Evolutionary conservation across 1,140 invertebrate species (phyloP).

Genomic region (Dufourea novaeangliae): DNA sequence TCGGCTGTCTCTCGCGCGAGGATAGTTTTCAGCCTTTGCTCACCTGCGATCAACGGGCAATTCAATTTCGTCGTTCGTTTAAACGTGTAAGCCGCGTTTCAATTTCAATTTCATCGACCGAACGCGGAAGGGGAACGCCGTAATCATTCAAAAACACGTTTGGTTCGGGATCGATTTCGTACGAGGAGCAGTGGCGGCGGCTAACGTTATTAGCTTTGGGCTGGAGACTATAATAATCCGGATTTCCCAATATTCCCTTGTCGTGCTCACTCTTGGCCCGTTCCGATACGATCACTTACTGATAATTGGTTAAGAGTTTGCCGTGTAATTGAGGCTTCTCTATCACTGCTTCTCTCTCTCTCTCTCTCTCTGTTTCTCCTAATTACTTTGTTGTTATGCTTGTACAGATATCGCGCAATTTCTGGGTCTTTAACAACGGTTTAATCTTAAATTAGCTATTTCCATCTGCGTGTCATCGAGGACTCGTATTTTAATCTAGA

Average conservation of each 20-base stretch:
- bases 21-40: too few relatives aligned
- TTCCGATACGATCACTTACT: neutral
- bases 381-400: conserved; percentile 45
- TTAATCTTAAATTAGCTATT: too few relatives aligned
- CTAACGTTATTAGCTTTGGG: conserved; percentile 51
- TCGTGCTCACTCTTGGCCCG: conserved; percentile 37
- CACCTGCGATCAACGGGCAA: neutral
- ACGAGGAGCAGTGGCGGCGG: conserved; percentile 14
- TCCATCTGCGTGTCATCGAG: neutral
- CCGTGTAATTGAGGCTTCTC: conserved; percentile 35
- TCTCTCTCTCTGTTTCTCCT: too few relatives aligned
- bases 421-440: too few relatives aligned
- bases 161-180: neutral
- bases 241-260: conserved; percentile 41
- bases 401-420: too few relatives aligned
- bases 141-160: neutral
- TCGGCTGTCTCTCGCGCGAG: too few relatives aligned
- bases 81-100: neutral
- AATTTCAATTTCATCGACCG: neutral
- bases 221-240: conserved; percentile 38
- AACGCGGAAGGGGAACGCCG: neutral
- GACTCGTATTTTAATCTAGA: too few relatives aligned
- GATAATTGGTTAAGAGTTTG: conserved; percentile 37
- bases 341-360: too few relatives aligned
- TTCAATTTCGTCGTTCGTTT: neutral